Evolutionary conservation across 2,888 invertebrate species (phyloP), one percentile per base, ranked within the genome.

Genomic region (Drosophila suboccidentalis): DNA sequence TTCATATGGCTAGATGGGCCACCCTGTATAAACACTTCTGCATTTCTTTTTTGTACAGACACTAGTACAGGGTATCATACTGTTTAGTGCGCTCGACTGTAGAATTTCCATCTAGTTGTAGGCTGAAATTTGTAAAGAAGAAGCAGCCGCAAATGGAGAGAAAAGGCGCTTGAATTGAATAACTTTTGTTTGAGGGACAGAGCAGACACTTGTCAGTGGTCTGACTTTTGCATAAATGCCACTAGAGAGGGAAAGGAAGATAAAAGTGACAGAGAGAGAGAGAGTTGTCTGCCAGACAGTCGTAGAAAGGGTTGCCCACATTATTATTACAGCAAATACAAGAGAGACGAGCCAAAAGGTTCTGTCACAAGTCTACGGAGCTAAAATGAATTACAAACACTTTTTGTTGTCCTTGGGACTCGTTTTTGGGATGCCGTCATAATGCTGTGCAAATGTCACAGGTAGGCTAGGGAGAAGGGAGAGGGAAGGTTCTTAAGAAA

Each of bases 371-470:
- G 66, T 69, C 87, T 77, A 86, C 75, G 70, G 82, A 81, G 79
- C 74, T 79, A 75, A 87, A 85, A 84, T 85, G 85, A 89, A 85
- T 85, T 85, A 87, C 89, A 89, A 84, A 87, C 85, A 87, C 77
- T 75, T 83, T 83, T 86, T 79, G 39, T 47, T 76, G 79, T 71
- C 71, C 58, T 64, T 76, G 78, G 76, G 64, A 46, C 44, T 19
- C 58, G 26, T 49, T 49, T 54, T 49, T 50, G 19, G 55, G 17
- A 4, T 32, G 41, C 47, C 58, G 61, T 46, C 73, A 65, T 50
- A 78, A 67, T 61, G 71, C 60, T 61, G 73, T 59, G 71, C 41
- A 76, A 64, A 51, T 73, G 69, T 68, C 55, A 59, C 75, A 74
- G 73, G 69, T 74, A 78, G 79, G 61, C 5, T 8, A 26, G 9